Evolutionary conservation across 2,797 vertebrate genomes (phyloP).

Genomic region (Streptopelia turtur): DNA sequence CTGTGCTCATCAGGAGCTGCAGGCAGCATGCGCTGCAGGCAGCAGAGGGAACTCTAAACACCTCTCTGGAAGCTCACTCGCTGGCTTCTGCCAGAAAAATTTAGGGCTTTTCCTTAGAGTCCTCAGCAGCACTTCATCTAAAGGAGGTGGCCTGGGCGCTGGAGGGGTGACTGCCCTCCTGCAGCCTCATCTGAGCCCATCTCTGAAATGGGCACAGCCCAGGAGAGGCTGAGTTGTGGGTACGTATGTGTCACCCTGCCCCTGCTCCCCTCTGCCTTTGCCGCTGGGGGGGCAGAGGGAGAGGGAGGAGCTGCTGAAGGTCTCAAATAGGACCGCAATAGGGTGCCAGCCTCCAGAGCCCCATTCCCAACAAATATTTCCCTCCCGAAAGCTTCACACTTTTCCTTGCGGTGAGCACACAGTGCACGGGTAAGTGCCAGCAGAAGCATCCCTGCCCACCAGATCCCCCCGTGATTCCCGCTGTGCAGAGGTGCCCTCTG

Average conservation of each 20-base stretch:
- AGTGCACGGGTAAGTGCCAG: background rate
- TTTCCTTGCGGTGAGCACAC: background rate
- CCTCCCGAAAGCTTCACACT: background rate
- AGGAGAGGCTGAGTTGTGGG: background rate
- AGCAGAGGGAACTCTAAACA: constrained; percentile 66
- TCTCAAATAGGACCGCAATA: background rate
- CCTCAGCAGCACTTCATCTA: background rate
- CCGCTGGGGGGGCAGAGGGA: background rate
- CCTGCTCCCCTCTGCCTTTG: background rate
- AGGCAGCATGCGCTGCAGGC: background rate
- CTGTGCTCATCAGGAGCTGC: background rate
- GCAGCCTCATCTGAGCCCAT: background rate
- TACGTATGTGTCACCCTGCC: accelerated
- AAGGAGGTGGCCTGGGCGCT: background rate
- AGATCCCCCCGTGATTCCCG: background rate
- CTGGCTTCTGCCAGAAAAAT: background rate
- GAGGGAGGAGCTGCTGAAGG: background rate
- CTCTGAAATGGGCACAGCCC: background rate
- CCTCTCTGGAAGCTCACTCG: background rate
- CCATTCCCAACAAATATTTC: background rate
- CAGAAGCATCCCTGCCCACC: background rate
- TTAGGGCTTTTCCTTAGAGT: background rate
- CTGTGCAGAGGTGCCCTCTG: background rate
- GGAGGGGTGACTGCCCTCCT: background rate
- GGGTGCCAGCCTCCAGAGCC: background rate